Evolutionary conservation across 2,797 vertebrate species (phyloP).

Genomic region (Oceanodroma leucorhoa): DNA sequence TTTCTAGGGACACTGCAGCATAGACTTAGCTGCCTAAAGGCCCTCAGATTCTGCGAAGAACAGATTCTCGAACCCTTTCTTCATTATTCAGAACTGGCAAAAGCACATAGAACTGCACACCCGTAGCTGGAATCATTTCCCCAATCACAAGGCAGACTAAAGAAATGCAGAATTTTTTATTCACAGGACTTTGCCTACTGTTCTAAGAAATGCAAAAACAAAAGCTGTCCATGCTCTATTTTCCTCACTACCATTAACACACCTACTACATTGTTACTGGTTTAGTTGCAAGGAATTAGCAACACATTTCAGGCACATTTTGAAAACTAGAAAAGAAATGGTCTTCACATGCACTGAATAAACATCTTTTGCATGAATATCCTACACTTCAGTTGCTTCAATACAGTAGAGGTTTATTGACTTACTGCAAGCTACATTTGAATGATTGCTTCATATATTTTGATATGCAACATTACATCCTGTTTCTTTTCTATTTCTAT

Average conservation of each 20-base stretch:
- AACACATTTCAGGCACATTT: constrained; percentile 29
- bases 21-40: background rate
- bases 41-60: background rate
- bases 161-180: background rate
- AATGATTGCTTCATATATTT: constrained; percentile 68
- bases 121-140: background rate
- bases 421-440: constrained; percentile 62
- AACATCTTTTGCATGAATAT: constrained; percentile 51
- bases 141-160: background rate
- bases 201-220: background rate
- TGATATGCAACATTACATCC: constrained; percentile 63
- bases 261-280: background rate
- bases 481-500: constrained; percentile 66
- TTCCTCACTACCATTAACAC: background rate
- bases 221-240: background rate
- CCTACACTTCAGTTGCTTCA: constrained; percentile 40
- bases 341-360: constrained; percentile 30
- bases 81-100: background rate
- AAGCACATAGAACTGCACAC: background rate
- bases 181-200: background rate
- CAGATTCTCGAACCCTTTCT: background rate
- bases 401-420: constrained; percentile 61
- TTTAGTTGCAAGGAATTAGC: constrained; percentile 18
- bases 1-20: background rate
- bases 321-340: constrained; percentile 27